These are phyloP conservation scores for Littorina saxatilis DNA, from an alignment of 1,140 invertebrate species.

Conservation along the genomic window DNA sequence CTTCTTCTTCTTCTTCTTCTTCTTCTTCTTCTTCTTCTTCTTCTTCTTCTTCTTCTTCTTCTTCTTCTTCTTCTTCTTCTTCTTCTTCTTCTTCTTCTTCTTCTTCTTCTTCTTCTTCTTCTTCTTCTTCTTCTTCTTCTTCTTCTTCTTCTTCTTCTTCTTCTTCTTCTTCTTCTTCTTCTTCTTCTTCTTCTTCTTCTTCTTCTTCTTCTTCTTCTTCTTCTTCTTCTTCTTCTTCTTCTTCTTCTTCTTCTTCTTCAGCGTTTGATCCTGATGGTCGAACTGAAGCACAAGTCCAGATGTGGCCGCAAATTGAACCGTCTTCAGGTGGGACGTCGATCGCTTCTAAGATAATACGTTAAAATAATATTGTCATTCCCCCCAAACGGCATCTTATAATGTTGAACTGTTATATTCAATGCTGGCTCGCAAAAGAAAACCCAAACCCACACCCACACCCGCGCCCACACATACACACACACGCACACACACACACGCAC, in stretches of 20 bases:
- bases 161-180: not conserved
- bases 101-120: not conserved
- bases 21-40: not conserved
- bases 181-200: not conserved
- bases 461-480: conserved; percentile 6
- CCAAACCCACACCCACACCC: not conserved
- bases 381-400: too few relatives aligned
- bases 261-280: too few relatives aligned
- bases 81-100: not conserved
- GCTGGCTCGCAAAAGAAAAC: not conserved
- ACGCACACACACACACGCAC: conserved; percentile 4
- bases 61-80: not conserved
- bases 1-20: not conserved
- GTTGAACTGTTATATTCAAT: too few relatives aligned
- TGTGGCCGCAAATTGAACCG: not conserved
- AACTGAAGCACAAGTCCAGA: too few relatives aligned
- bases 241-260: not conserved
- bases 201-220: not conserved
- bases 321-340: too few relatives aligned
- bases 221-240: not conserved
- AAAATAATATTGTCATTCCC: too few relatives aligned
- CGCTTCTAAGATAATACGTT: too few relatives aligned
- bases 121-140: conserved; percentile 6
- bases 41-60: not conserved
- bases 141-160: not conserved